Evolutionary conservation across 30 jellyfish, hydroid and myxozoan genomes (phyloP).

Genomic region (Phacellophora camtschatica): DNA sequence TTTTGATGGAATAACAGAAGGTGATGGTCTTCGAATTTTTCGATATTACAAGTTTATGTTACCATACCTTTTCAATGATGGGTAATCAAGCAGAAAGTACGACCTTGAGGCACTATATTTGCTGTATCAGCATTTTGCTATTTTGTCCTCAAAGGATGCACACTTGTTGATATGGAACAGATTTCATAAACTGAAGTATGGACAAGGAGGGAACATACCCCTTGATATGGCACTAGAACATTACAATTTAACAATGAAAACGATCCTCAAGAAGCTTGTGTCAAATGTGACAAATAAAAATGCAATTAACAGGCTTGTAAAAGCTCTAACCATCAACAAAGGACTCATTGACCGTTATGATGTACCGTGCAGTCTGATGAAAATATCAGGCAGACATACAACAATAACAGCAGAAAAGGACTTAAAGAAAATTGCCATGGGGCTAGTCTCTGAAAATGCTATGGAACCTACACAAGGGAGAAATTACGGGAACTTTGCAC

Average conservation of each 20-base stretch:
- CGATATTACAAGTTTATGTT: not conserved
- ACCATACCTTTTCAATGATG: conserved; percentile 12
- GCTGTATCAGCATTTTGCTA: not conserved
- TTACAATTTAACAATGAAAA: not conserved
- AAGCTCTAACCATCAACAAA: too few relatives aligned
- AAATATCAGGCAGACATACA: not conserved
- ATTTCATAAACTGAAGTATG: not conserved
- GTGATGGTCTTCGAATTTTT: not conserved
- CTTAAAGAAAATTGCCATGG: too few relatives aligned
- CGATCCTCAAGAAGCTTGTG: conserved; percentile 2
- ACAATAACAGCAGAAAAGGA: not conserved
- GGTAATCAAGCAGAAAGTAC: conserved; percentile 2
- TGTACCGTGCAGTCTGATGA: not conserved
- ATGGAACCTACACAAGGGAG: not conserved
- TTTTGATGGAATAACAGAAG: not conserved
- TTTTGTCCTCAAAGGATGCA: not conserved
- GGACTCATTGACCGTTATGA: not conserved
- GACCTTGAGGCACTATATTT: conserved; percentile 14
- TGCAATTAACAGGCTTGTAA: not conserved
- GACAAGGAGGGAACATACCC: conserved; percentile 57
- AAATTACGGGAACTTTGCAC: not conserved
- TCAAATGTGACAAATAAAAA: conserved; percentile 14
- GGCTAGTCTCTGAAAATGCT: too few relatives aligned
- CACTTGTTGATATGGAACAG: conserved; percentile 30
- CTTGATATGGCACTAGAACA: conserved; percentile 46